These are phyloP conservation scores for Nephrotoma guestfalica DNA, from an alignment of 2,888 invertebrate species.

Conservation along the genomic window DNA sequence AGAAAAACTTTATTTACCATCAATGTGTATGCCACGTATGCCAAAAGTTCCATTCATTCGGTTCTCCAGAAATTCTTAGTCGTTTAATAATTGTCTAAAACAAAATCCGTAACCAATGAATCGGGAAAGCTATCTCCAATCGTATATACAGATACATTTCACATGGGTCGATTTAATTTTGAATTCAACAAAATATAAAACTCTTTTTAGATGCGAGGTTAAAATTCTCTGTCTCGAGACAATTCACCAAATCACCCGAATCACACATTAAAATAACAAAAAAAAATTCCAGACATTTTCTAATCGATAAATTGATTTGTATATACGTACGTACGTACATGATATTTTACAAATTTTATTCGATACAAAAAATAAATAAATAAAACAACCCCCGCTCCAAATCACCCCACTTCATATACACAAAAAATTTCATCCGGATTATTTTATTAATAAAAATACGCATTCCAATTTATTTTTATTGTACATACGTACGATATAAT, in stretches of 20 bases:
- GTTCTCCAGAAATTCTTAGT: no score
- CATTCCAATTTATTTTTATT: background rate
- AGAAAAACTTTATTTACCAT: no score
- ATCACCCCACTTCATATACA: background rate
- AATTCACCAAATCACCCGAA: background rate
- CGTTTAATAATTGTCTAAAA: no score
- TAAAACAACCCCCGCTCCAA: background rate
- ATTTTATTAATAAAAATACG: background rate
- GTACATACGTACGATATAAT: background rate
- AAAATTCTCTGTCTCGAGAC: background rate
- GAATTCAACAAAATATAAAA: no score
- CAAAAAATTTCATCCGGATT: background rate
- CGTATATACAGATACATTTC: no score
- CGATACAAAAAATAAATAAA: background rate
- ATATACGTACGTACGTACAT: background rate
- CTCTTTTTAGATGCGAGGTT: no score
- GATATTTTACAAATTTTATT: background rate
- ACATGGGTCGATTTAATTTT: no score
- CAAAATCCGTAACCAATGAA: no score
- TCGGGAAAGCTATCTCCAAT: no score
- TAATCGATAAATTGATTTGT: background rate
- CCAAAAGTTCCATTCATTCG: no score
- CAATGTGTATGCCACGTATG: no score
- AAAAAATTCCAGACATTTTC: background rate
- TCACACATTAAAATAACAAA: background rate